A percentile compares a stretch with the other conserved stretches of the same genome.
phyloP scores from a whole-genome alignment of 2,888 invertebrate species.

The Lasioglossum villosulum region DNA sequence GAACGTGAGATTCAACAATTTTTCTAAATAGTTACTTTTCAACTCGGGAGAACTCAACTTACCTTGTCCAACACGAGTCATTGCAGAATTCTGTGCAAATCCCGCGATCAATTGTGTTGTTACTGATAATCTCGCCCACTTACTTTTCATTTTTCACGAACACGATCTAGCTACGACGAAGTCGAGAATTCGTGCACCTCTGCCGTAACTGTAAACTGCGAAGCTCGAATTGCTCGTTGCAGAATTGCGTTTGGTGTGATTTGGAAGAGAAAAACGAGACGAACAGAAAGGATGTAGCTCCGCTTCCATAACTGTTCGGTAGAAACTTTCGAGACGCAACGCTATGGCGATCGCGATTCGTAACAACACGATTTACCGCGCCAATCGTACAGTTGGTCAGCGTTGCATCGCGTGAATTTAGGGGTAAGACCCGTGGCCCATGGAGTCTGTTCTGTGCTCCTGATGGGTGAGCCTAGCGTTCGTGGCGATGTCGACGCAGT shows the following conservation, averaged over 20 bases:
- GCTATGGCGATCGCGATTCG: neutral
- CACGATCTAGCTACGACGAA: too few relatives aligned
- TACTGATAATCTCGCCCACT: neutral
- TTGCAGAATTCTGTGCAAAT: neutral
- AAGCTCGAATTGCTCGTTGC: too few relatives aligned
- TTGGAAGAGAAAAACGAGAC: neutral
- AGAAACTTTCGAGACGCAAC: neutral
- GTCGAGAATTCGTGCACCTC: too few relatives aligned
- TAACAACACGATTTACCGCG: conserved; percentile 4
- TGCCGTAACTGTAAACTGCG: too few relatives aligned
- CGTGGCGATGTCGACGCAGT: conserved; percentile 80
- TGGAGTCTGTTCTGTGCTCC: conserved; percentile 64
- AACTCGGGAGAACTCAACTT: neutral
- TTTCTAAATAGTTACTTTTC: neutral
- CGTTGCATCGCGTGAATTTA: neutral
- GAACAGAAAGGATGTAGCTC: neutral
- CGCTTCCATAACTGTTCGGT: neutral
- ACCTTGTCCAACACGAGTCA: neutral
- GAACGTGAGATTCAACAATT: neutral
- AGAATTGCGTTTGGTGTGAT: too few relatives aligned
- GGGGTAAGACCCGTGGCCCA: neutral
- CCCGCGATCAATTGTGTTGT: neutral
- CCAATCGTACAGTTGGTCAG: neutral
- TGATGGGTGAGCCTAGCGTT: conserved; percentile 74
- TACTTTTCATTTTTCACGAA: too few relatives aligned